These are phyloP conservation scores for Nemotelus nigrinus DNA, from an alignment of 2,888 invertebrate genomes.

Conservation along the genomic window DNA sequence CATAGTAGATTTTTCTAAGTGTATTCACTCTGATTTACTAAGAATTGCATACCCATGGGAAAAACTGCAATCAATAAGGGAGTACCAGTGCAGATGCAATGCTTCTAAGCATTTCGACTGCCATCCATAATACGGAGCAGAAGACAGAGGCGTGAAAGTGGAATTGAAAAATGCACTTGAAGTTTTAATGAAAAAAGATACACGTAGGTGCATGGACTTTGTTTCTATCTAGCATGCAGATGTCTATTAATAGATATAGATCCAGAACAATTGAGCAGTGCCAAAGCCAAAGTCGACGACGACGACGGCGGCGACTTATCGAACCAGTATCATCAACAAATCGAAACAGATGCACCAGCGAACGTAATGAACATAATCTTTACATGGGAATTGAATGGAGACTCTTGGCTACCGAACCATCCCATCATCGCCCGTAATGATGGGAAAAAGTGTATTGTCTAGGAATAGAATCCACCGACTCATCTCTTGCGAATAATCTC, in stretches of 20 bases:
- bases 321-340: conserved; percentile 6
- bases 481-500: background rate
- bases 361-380: conserved; percentile 24
- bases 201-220: no score
- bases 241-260: no score
- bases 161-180: conserved; percentile 2
- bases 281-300: background rate
- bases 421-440: background rate
- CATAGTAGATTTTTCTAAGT: no score
- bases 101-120: no score
- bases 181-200: conserved; percentile 17
- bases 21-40: no score
- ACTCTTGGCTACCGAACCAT: background rate
- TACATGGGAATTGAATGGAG: conserved; percentile 17
- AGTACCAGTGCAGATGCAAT: no score
- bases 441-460: conserved; percentile 10
- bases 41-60: no score
- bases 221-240: no score
- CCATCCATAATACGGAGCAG: no score
- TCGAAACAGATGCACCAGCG: conserved; percentile 14
- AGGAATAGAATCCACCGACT: background rate
- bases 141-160: background rate
- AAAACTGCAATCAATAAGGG: no score
- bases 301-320: background rate
- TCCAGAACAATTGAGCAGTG: background rate